phyloP scores from a whole-genome alignment of 2,888 invertebrate species.

The Encarsia formosa region DNA sequence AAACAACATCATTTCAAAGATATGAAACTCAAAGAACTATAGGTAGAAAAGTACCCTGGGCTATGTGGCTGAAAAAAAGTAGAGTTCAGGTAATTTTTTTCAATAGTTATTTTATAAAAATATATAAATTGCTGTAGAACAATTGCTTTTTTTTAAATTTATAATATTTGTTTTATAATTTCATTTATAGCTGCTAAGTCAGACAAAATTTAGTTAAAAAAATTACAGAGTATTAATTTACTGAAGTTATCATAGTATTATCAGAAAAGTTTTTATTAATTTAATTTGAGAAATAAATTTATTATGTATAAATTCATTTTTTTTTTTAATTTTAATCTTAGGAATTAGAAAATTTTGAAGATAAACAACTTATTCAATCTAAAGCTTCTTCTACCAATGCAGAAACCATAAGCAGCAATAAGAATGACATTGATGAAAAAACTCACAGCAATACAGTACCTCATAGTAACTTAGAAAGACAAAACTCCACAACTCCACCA shows the following conservation, averaged over 20 bases:
- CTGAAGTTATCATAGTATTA: too few relatives aligned
- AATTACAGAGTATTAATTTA: too few relatives aligned
- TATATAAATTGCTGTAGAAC: too few relatives aligned
- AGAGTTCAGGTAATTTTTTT: slow-evolving; percentile 35
- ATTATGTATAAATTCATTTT: too few relatives aligned
- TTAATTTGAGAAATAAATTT: too few relatives aligned
- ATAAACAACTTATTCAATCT: slow-evolving; percentile 37
- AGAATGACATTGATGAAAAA: neutral
- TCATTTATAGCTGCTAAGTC: too few relatives aligned
- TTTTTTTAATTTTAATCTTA: slow-evolving; percentile 22
- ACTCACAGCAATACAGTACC: slow-evolving; percentile 11
- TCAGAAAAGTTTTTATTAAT: too few relatives aligned
- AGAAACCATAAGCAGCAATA: slow-evolving; percentile 4
- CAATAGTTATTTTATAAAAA: slow-evolving; percentile 17
- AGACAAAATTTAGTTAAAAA: too few relatives aligned
- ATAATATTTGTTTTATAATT: too few relatives aligned
- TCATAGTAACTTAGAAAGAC: slow-evolving; percentile 33
- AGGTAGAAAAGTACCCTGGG: slow-evolving; percentile 73
- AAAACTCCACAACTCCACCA: slow-evolving; percentile 45
- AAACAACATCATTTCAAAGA: slow-evolving; percentile 69
- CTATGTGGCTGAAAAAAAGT: slow-evolving; percentile 50
- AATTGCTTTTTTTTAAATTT: too few relatives aligned
- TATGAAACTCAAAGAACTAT: slow-evolving; percentile 74
- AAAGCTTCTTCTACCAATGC: slow-evolving; percentile 18
- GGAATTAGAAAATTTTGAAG: slow-evolving; percentile 42